A percentile compares a stretch with the other conserved stretches of the same genome.
Conservation (phyloP, 1,140 invertebrate genomes). For the Zaprionus africanus region DNA sequence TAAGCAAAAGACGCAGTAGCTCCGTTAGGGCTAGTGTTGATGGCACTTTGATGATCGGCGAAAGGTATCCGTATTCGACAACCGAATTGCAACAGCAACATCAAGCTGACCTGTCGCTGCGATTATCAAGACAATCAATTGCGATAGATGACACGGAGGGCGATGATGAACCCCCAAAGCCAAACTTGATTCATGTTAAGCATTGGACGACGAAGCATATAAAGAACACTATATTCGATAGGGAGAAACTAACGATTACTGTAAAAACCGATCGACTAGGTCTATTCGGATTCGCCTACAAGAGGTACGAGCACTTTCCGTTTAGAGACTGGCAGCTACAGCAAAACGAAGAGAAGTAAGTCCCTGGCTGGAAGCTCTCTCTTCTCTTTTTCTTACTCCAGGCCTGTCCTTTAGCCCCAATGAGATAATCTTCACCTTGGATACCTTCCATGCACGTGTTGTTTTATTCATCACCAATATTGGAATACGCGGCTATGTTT, state of each 20-base stretch:
- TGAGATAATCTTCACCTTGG: constrained; percentile 74
- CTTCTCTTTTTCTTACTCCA: background rate
- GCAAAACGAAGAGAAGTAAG: constrained; percentile 58
- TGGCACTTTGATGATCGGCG: no score
- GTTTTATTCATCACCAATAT: constrained; percentile 46
- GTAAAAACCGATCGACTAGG: constrained; percentile 74
- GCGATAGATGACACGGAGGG: no score
- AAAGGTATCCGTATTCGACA: no score
- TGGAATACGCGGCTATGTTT: constrained; percentile 68
- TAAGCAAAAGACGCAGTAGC: no score
- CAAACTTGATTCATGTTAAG: background rate
- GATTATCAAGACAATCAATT: no score
- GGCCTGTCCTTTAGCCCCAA: constrained; percentile 24
- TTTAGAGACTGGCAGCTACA: constrained; percentile 65
- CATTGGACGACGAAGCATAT: constrained; percentile 75
- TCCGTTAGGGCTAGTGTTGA: no score
- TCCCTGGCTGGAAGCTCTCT: background rate
- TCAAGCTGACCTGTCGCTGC: no score
- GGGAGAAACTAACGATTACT: constrained; percentile 28
- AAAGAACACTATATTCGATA: constrained; percentile 39
- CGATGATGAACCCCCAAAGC: background rate
- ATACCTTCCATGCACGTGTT: constrained; percentile 62
- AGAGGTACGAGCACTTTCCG: constrained; percentile 70
- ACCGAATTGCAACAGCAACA: no score
- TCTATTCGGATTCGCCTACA: constrained; percentile 67